Evolutionary conservation across 2,888 invertebrate species (phyloP).

Genomic region (Hyles lineata): DNA sequence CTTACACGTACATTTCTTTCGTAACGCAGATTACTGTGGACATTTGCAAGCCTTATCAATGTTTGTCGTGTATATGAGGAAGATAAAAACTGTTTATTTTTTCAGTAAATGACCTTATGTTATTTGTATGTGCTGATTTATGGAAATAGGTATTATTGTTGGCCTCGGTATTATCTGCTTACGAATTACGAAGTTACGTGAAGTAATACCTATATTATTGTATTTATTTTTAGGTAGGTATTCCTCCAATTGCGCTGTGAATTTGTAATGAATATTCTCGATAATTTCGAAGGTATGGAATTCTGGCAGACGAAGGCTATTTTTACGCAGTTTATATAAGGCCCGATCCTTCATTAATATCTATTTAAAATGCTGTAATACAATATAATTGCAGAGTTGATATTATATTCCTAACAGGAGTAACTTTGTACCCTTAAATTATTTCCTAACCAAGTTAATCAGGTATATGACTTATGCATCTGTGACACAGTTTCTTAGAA

Average conservation of each 20-base stretch:
- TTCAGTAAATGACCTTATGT: constrained; percentile 24
- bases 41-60: constrained; percentile 53
- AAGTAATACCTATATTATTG: not conserved
- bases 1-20: constrained; percentile 53
- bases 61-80: constrained; percentile 33
- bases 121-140: constrained; percentile 21
- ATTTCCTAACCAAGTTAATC: too few relatives aligned
- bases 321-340: too few relatives aligned
- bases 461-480: too few relatives aligned
- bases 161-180: not conserved
- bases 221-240: not conserved
- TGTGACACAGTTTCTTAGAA: too few relatives aligned
- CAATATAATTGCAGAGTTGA: too few relatives aligned
- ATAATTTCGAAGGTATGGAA: too few relatives aligned
- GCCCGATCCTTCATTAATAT: too few relatives aligned
- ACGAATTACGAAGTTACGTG: not conserved
- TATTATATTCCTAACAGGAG: too few relatives aligned
- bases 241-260: not conserved
- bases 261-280: too few relatives aligned
- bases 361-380: too few relatives aligned
- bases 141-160: not conserved
- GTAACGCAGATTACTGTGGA: constrained; percentile 58
- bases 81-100: constrained; percentile 26
- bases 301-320: too few relatives aligned
- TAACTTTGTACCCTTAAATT: too few relatives aligned